A percentile compares a stretch with the other conserved stretches of the same genome.
phyloP scores from a whole-genome alignment of 2,113 vertebrate genomes.

The Psittacara wagleri region DNA sequence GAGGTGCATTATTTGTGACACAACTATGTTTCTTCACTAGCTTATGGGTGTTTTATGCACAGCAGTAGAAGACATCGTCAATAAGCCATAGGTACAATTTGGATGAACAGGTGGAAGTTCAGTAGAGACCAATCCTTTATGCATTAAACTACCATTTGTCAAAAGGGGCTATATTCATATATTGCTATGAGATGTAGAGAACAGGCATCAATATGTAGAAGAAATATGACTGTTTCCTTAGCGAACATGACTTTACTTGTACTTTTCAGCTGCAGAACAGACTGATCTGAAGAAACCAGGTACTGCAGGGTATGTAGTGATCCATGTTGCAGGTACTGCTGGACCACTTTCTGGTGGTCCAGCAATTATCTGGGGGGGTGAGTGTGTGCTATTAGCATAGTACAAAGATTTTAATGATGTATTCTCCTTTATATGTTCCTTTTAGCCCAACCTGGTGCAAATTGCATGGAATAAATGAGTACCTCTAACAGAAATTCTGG shows the following conservation, averaged over 20 bases:
- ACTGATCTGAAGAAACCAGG: background rate
- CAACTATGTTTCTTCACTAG: background rate
- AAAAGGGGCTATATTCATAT: background rate
- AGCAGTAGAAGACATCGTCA: background rate
- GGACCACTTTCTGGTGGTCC: background rate
- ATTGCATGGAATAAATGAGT: background rate
- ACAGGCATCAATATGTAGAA: background rate
- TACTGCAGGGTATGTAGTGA: background rate
- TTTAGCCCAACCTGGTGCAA: background rate
- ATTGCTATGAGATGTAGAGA: background rate
- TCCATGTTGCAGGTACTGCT: background rate
- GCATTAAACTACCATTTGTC: background rate
- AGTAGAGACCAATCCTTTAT: background rate
- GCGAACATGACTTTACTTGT: slow-evolving; percentile 1
- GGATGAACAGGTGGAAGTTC: background rate
- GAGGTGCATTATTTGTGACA: background rate
- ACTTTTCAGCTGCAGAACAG: slow-evolving; percentile 31
- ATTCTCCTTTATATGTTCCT: background rate
- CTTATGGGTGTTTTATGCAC: background rate
- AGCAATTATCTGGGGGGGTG: slow-evolving; percentile 24
- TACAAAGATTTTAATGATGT: slow-evolving; percentile 48
- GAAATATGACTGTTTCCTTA: background rate
- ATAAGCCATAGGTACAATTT: background rate
- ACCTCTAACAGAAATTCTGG: background rate
- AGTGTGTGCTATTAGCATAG: background rate